Conservation (phyloP, 1,140 invertebrate species). For the Acyrthosiphon pisum region DNA sequence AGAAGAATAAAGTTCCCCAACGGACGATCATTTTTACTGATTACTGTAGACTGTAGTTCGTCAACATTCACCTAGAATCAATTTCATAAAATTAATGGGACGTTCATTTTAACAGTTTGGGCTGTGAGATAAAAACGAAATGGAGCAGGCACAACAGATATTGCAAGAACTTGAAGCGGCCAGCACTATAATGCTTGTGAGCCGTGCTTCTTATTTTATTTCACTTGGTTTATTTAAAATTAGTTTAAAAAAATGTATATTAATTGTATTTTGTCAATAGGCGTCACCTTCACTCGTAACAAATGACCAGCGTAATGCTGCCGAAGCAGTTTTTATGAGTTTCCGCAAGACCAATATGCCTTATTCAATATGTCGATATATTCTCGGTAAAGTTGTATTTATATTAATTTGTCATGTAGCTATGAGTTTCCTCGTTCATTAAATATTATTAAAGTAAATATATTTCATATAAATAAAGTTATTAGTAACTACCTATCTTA, state of each 20-base stretch:
- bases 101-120: neutral
- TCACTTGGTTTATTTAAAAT: neutral
- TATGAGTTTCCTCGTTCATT: neutral
- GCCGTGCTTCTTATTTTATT: constrained; percentile 58
- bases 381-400: constrained; percentile 68
- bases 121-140: neutral
- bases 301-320: constrained; percentile 77
- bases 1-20: neutral
- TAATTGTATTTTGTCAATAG: constrained; percentile 64
- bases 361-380: constrained; percentile 80
- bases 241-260: constrained; percentile 20
- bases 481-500: neutral
- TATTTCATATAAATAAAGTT: no score
- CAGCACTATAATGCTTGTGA: constrained; percentile 75
- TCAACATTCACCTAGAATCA: neutral
- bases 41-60: neutral
- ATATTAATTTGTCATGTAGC: neutral
- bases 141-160: constrained; percentile 61
- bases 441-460: neutral
- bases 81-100: neutral
- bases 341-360: constrained; percentile 84
- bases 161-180: constrained; percentile 73
- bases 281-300: constrained; percentile 82
- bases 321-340: constrained; percentile 80
- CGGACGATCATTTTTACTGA: neutral